Percentiles rank a stretch among this genome's conserved stretches.
Evolutionary conservation across 2,797 vertebrate genomes (phyloP).

Genomic region (Dermochelys coriacea): DNA sequence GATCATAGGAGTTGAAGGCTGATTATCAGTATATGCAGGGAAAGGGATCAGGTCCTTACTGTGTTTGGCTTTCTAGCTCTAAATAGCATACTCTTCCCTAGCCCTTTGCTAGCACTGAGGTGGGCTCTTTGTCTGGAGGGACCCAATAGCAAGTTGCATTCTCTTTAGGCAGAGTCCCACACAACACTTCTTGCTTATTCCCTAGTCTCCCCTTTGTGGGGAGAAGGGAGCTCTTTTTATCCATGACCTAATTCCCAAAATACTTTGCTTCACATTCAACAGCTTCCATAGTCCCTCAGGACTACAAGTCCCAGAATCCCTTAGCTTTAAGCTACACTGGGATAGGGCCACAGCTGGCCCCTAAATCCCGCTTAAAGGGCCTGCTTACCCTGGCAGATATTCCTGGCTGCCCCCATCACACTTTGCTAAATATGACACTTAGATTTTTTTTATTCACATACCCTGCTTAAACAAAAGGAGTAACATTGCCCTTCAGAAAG

Average conservation of each 20-base stretch:
- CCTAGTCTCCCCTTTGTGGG: not conserved
- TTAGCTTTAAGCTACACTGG: not conserved
- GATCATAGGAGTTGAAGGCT: not conserved
- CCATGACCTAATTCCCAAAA: not conserved
- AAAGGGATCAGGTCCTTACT: fast-evolving
- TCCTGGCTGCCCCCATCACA: not conserved
- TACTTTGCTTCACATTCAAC: not conserved
- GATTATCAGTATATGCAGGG: not conserved
- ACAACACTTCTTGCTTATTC: not conserved
- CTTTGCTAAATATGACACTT: not conserved
- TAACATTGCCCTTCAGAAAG: not conserved
- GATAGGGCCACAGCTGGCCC: not conserved
- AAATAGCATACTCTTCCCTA: not conserved
- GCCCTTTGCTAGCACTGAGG: not conserved
- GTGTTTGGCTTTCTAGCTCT: not conserved
- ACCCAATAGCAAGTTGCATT: not conserved
- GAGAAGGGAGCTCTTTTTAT: not conserved
- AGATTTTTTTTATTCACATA: not conserved
- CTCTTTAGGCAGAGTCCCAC: not conserved
- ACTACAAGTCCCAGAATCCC: no score
- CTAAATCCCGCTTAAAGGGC: not conserved
- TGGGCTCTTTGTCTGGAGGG: not conserved
- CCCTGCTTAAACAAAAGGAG: not conserved
- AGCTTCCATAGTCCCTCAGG: not conserved
- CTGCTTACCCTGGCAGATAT: not conserved